Percentiles rank a stretch among this genome's conserved stretches.
Conservation (phyloP, 2,797 vertebrate genomes). For the Alauda arvensis region DNA sequence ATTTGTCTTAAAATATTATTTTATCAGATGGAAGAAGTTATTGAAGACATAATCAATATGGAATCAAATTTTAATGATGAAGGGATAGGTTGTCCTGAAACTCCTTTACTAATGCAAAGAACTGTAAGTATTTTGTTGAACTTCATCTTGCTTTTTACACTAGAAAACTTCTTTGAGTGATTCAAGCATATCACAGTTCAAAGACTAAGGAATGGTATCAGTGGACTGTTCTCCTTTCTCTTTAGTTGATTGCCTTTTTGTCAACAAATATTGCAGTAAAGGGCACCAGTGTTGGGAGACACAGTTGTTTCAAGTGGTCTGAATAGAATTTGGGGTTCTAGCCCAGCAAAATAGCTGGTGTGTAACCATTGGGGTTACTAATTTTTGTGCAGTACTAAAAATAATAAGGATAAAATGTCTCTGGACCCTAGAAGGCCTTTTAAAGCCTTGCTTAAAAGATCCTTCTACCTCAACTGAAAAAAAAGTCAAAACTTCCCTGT, state of each 20-base stretch:
- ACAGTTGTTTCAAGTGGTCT: background rate
- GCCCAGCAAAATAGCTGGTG: background rate
- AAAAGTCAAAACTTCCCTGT: background rate
- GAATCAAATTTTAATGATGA: constrained; percentile 92
- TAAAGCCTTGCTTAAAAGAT: background rate
- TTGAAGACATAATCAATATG: constrained; percentile 91
- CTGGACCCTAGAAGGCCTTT: background rate
- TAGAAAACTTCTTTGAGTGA: background rate
- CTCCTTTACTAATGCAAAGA: constrained; percentile 87
- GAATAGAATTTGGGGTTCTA: background rate
- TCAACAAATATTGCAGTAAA: background rate
- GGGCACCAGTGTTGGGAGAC: background rate
- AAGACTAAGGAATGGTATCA: background rate
- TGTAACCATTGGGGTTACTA: background rate
- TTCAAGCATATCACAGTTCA: background rate
- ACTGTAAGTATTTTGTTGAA: constrained; percentile 81
- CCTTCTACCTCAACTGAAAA: background rate
- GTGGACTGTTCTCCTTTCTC: background rate
- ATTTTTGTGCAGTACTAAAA: background rate
- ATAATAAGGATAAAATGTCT: background rate
- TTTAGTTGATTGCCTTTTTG: background rate
- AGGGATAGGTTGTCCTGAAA: constrained; percentile 86
- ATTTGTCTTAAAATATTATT: constrained; percentile 47
- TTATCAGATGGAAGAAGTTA: constrained; percentile 91
- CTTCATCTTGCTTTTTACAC: background rate